phyloP scores from a whole-genome alignment of 2,113 vertebrate genomes.

The Scomber colias region DNA sequence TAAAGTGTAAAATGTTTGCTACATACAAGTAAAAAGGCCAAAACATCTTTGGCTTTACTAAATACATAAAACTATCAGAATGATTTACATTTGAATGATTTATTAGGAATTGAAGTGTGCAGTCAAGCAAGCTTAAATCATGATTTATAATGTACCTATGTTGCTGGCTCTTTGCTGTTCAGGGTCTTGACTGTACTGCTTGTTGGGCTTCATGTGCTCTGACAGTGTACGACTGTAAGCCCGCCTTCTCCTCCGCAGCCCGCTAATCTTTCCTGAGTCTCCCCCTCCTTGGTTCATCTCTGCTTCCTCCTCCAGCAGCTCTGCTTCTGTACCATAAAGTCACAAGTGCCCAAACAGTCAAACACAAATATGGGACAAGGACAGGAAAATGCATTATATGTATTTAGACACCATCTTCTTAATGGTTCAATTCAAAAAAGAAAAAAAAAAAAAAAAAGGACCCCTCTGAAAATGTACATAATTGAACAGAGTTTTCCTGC shows the following conservation, averaged over 20 bases:
- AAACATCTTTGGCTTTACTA: no score
- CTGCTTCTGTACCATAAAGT: slow-evolving; percentile 83
- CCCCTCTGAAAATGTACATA: background rate
- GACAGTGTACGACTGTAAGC: slow-evolving; percentile 85
- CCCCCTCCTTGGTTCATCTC: slow-evolving; percentile 86
- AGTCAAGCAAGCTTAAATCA: no score
- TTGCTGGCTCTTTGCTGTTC: slow-evolving; percentile 71
- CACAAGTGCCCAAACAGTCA: background rate
- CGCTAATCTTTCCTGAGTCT: slow-evolving; percentile 87
- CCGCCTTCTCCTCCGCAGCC: slow-evolving; percentile 88
- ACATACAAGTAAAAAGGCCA: no score
- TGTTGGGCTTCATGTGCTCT: slow-evolving; percentile 85
- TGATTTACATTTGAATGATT: no score
- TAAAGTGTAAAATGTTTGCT: no score
- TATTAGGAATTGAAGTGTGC: no score
- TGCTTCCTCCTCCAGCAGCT: slow-evolving; percentile 92
- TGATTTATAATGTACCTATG: slow-evolving; percentile 66
- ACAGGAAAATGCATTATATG: background rate
- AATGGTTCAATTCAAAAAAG: background rate
- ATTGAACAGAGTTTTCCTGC: background rate
- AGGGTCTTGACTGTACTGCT: slow-evolving; percentile 65
- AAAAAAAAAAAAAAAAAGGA: background rate
- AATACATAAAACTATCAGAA: no score
- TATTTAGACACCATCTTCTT: background rate
- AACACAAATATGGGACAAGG: background rate